Evolutionary conservation across 2,888 invertebrate genomes (phyloP), one percentile per base, ranked within the genome.

Genomic region (Euzophera pinguis): DNA sequence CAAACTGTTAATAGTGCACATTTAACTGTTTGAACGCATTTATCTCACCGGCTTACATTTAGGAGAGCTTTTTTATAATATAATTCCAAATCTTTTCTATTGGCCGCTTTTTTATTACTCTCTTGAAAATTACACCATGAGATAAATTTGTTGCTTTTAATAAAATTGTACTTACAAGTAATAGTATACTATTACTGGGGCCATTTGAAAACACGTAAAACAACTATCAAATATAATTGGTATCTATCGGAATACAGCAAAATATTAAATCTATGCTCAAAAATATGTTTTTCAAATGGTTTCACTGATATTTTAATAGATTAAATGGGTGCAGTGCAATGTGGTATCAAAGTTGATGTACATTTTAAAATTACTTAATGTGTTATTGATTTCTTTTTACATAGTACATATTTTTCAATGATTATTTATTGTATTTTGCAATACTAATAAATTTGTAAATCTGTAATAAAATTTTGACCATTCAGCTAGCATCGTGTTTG

Each of bases 21-120:
- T 83, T 82, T 77, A 79, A 72, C 80, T 78, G 78, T 83, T 78
- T 79, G 82, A 77, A 80, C 81, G 82, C 83, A 84, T 84, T 81
- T 79, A 77, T 78, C 72, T 78, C 76, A 80, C 78, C 61, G 71
- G 83, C 83, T 84, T 83, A 84, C 72, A 75, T 78, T 76, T 76
- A 78, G 75, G 77, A 67, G 76, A 73, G 79, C 77, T 79, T 79
- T 73, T 43, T 76, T 68, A 70, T 73, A 69, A 70, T 61, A 74
- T 71, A 14, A 75, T 75, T 78, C 65, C 60, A 68, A 68, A 66
- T 74, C 37, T 75, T 78, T 78, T 79, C 78, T 78, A 84, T 85
- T 82, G 78, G 82, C 82, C 77, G 77, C 78, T 80, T 71, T 76
- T 78, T 81, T 69, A 73, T 75, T 73, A 71, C 61, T 67, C 64